Base-by-base conservation (phyloP, 1,140 invertebrate genomes). In the Drosophila yakuba region DNA sequence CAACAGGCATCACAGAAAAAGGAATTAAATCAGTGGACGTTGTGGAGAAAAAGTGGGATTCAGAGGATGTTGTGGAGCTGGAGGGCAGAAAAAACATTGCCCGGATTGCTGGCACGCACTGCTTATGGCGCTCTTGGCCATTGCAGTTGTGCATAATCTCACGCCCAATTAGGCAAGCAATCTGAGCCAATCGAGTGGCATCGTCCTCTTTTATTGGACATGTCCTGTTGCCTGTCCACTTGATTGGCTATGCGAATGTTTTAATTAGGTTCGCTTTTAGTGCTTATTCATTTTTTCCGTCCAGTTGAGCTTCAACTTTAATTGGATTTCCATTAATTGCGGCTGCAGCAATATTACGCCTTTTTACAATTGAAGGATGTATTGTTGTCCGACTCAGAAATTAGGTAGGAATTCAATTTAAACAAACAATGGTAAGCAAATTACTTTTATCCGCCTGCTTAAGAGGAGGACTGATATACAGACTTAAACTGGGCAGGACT, bases 1-100 rank as follows among this genome's bases (percentile, higher is more conserved):
- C 84, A 88, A 71, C 75, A 73, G 57, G 60, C 60, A 28, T 48
- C 17, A 44, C 43, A n/a, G 52, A 35, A 25, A 32, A 23, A 32
- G 4, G 15, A 15, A 12, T 10, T 8, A 10, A 63, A 41, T 64
- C 59, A 32, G 4, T 28, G 41, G 23, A 12, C 28, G 32, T 14
- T 20, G 12, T n/a, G 47, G 14, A 14, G 12, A 4, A 12, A n/a
- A 17, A 20, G 5, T 10, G 12, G 5, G 12, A 4, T 4, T 25
- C 15, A 2, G 32, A 23, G 14, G 12, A 2, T 10, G 28, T 36
- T 36, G 32, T 44, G 17, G 15, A 32, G 11, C 41, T 23, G 35
- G 14, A 32, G 35, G 15, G 2, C 10, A 14, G 7, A 3, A 8
- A 15, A 15, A 15, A 11, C 14, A 11, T 47, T 4, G 12, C 32